phyloP scores from a whole-genome alignment of 2,797 vertebrate genomes.

The Alcedo quadribrachys region DNA sequence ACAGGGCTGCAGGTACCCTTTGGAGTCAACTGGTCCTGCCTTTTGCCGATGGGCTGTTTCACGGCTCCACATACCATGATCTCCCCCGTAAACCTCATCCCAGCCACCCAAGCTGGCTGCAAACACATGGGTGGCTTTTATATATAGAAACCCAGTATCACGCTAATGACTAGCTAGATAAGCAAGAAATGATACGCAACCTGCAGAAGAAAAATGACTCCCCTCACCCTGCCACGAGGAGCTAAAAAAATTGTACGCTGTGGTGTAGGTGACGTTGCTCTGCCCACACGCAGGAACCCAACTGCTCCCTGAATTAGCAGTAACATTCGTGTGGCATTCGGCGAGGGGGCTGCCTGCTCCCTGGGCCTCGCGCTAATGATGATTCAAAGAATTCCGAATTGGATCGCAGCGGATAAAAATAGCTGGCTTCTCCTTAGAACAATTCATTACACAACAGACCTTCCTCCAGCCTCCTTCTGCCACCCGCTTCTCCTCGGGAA shows the following conservation, averaged over 20 bases:
- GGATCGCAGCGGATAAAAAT: slow-evolving; percentile 64
- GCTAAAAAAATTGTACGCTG: background rate
- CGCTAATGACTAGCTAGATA: background rate
- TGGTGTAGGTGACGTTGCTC: slow-evolving; percentile 48
- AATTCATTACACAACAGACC: slow-evolving; percentile 52
- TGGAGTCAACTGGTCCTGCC: background rate
- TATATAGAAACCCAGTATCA: background rate
- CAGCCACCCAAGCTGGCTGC: background rate
- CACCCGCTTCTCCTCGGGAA: background rate
- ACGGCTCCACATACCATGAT: background rate
- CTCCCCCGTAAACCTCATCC: background rate
- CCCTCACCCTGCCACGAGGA: background rate
- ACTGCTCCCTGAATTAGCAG: slow-evolving; percentile 59
- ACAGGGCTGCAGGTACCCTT: background rate
- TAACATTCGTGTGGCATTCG: slow-evolving; percentile 39
- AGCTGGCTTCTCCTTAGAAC: slow-evolving; percentile 48
- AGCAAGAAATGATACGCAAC: background rate
- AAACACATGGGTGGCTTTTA: slow-evolving; percentile 25
- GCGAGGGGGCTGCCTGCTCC: slow-evolving; percentile 22
- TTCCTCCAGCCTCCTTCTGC: slow-evolving; percentile 4
- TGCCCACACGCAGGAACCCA: slow-evolving; percentile 60
- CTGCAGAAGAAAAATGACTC: slow-evolving; percentile 14
- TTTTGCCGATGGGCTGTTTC: background rate
- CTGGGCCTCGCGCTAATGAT: slow-evolving; percentile 59
- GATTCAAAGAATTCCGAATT: slow-evolving; percentile 70